Percentiles rank a stretch among this genome's conserved stretches.
Conservation (phyloP, 2,888 invertebrate species). For the Globia sparganii region DNA sequence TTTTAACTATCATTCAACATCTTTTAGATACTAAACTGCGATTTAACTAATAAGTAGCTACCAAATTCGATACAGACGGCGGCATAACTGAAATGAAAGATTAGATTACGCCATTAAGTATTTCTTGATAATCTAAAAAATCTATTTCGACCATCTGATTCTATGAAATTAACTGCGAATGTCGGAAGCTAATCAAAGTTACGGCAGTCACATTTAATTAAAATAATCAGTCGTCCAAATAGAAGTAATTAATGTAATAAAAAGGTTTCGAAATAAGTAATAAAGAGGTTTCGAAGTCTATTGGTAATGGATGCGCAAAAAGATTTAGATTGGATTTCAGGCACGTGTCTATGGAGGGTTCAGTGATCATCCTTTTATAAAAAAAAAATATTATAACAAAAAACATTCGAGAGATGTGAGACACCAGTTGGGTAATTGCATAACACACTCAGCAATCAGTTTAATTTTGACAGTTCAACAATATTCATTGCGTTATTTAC, state of each 20-base stretch:
- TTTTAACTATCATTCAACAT: background rate
- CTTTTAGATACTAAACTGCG: background rate
- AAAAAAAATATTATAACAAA: too few species aligned
- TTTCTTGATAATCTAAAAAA: constrained; percentile 24
- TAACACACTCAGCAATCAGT: too few species aligned
- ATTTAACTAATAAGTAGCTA: constrained; percentile 30
- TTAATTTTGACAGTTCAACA: too few species aligned
- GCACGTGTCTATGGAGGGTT: constrained; percentile 9
- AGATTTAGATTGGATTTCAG: constrained; percentile 28
- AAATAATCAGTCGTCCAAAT: constrained; percentile 40
- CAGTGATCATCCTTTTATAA: too few species aligned
- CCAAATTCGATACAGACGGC: constrained; percentile 1
- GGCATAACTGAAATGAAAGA: constrained; percentile 12
- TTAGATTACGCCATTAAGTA: constrained; percentile 27
- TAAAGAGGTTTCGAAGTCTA: constrained; percentile 5
- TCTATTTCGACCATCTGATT: constrained; percentile 32
- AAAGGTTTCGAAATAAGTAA: constrained; percentile 4
- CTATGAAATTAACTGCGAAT: background rate
- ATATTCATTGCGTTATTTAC: too few species aligned
- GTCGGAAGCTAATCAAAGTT: constrained; percentile 19
- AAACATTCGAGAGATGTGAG: too few species aligned
- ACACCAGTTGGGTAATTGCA: too few species aligned
- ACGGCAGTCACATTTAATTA: constrained; percentile 27
- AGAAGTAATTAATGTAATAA: constrained; percentile 47
- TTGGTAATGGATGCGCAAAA: constrained; percentile 23